phyloP scores from a whole-genome alignment of 1,140 invertebrate genomes.

The Listronotus bonariensis region DNA sequence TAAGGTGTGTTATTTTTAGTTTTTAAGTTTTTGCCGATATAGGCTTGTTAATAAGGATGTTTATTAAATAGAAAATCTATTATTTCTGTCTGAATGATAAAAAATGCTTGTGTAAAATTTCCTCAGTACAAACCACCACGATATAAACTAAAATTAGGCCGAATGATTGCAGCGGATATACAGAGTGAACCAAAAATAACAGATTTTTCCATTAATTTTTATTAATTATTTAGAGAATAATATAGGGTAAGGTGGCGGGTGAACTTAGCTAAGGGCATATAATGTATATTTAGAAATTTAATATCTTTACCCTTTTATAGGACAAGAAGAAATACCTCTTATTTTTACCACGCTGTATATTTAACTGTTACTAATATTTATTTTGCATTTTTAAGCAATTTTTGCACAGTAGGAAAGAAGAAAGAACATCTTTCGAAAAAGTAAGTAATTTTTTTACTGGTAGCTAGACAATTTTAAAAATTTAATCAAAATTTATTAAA shows the following conservation, averaged over 20 bases:
- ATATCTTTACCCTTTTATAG: slow-evolving; percentile 6
- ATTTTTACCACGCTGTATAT: slow-evolving; percentile 27
- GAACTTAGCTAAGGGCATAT: slow-evolving; percentile 16
- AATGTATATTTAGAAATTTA: slow-evolving; percentile 12
- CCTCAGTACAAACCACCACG: slow-evolving; percentile 55
- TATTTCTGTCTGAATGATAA: slow-evolving; percentile 50
- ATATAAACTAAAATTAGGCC: slow-evolving; percentile 38
- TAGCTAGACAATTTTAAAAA: slow-evolving; percentile 9
- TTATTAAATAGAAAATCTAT: slow-evolving; percentile 27
- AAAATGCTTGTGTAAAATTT: slow-evolving; percentile 48
- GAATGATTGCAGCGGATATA: slow-evolving; percentile 32
- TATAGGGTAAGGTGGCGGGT: slow-evolving; percentile 29
- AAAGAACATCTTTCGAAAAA: not conserved
- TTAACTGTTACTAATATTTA: slow-evolving; percentile 16
- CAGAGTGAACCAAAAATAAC: slow-evolving; percentile 30
- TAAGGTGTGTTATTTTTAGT: slow-evolving; percentile 53
- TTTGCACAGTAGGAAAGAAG: slow-evolving; percentile 18
- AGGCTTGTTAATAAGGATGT: slow-evolving; percentile 54
- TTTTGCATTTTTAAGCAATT: slow-evolving; percentile 21
- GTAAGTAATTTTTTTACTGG: slow-evolving; percentile 13
- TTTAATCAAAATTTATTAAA: slow-evolving; percentile 9
- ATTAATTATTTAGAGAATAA: slow-evolving; percentile 10
- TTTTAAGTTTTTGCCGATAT: slow-evolving; percentile 49
- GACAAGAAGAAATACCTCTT: slow-evolving; percentile 13
- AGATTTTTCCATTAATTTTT: slow-evolving; percentile 26